These are phyloP conservation scores for Columbina picui DNA, from an alignment of 2,113 vertebrate species.

Conservation along the genomic window DNA sequence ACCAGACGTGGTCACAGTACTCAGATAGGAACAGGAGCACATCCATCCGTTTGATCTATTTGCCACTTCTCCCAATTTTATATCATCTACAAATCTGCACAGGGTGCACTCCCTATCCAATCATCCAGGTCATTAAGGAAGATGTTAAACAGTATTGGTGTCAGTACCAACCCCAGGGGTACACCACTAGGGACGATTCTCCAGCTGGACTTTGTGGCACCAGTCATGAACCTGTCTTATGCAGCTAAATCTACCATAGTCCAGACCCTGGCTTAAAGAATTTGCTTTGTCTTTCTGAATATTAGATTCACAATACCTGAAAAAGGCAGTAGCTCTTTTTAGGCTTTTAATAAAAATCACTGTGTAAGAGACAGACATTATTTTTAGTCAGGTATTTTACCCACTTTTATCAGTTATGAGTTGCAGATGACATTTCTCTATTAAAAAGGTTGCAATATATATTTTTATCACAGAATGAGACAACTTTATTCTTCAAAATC, in stretches of 20 bases:
- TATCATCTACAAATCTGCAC: not conserved
- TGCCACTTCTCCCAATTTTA: not conserved
- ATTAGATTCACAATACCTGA: not conserved
- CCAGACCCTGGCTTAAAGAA: not conserved
- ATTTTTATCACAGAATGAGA: not conserved
- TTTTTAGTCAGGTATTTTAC: not conserved
- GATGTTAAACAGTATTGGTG: not conserved
- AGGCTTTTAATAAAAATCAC: not conserved
- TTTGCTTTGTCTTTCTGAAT: not conserved
- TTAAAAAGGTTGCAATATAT: not conserved
- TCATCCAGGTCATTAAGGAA: not conserved
- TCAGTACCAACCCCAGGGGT: not conserved
- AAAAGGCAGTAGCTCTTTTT: not conserved
- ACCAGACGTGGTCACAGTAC: not conserved
- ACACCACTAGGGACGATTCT: not conserved
- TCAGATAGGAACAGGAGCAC: not conserved
- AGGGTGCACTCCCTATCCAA: not conserved
- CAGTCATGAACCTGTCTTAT: accelerated
- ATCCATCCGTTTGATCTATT: not conserved
- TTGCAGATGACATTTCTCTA: not conserved
- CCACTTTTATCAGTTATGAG: not conserved
- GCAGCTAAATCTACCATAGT: not conserved
- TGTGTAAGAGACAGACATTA: not conserved
- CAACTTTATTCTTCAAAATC: not conserved
- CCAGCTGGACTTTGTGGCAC: not conserved